Base-by-base conservation (phyloP, 2,888 invertebrate species). In the Ormyrus pomaceus region DNA sequence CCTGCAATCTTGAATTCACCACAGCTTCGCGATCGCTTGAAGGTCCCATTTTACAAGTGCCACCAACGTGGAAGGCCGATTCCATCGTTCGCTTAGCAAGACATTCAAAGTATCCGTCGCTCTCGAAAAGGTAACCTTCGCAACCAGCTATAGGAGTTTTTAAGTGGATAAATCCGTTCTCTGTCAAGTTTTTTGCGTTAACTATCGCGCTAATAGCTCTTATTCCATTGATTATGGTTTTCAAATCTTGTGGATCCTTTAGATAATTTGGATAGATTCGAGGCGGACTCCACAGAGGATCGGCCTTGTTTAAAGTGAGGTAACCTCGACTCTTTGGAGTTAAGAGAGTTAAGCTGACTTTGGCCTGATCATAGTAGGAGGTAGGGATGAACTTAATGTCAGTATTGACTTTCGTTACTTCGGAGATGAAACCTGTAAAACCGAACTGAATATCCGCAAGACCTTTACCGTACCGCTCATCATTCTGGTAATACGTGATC, bases 221-320 rank as follows among this genome's bases (percentile, higher is more conserved):
- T 34, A 34, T 34, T 34, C 34, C 34, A 34, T 34, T 34, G 34
- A 34, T 34, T 34, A 34, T 34, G 34, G 34, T 34, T 34, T 34
- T 34, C 4, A 70, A 7, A 58, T 96, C 96, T 73, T 93, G 91
- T 84, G 92, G 91, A 45, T 93, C 92, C 0, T 92, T 92, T 75
- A 94, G 94, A 70, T 94, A 94, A 84, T 94, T 94, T 0, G 96
- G 93, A 85, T 94, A 94, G 83, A 97, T 94, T 77, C 94, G 89
- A 0, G 97, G 97, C 70, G 92, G 92, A 34, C 34, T 34, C 34
- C 34, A 4, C 34, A 34, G 0, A 34, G 34, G 34, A 34, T 34
- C 34, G 34, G 3, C 2, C 34, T 34, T 34, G 34, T 34, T 34
- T 3, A 34, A 34, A 34, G 34, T 34, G 34, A 34, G 34, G 34